Evolutionary conservation across 1,140 invertebrate species (phyloP), one percentile per base, ranked within the genome.

Genomic region (Micrasema longulum): DNA sequence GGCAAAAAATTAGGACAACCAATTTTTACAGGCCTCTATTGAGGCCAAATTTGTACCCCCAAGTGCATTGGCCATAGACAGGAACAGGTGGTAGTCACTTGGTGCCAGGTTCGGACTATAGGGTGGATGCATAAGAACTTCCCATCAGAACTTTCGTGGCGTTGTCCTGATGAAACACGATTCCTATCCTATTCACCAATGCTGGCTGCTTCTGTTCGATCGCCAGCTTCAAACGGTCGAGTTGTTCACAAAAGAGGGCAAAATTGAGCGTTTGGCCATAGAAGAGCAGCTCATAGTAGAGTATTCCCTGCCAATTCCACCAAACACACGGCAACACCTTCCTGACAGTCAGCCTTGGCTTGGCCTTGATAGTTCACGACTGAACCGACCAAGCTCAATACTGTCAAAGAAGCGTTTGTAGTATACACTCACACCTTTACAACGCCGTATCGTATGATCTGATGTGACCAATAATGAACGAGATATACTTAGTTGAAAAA

Each of bases 341-440:
- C n/a, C n/a, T n/a, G n/a, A n/a, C n/a, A n/a, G n/a, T n/a, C n/a
- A n/a, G n/a, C n/a, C n/a, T n/a, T n/a, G n/a, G n/a, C n/a, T n/a
- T n/a, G n/a, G n/a, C n/a, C n/a, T n/a, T n/a, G n/a, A 50, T 50
- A 50, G 47, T 43, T 75, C 71, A 35, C 67, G 74, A 31, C 71
- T 50, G 7, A 41, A 63, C 52, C 52, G 52, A 80, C 77, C 48
- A 80, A 76, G 70, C 64, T 14, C 18, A 63, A 41, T 63, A 43
- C 26, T 63, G 36, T 63, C 18, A 31, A 20, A 20, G 12, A 41
- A 63, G 31, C n/a, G 57, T 63, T 63, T 63, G 31, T 38, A 23
- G 18, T 41, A 63, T 63, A 22, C 16, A 47, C 16, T 48, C 41
- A 31, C 35, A 66, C 10, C 45, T 41, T 48, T 35, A 48, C 23